A percentile compares a stretch with the other conserved stretches of the same genome.
phyloP scores from a whole-genome alignment of 2,888 invertebrate genomes.

The Drosophila setosimentum region DNA sequence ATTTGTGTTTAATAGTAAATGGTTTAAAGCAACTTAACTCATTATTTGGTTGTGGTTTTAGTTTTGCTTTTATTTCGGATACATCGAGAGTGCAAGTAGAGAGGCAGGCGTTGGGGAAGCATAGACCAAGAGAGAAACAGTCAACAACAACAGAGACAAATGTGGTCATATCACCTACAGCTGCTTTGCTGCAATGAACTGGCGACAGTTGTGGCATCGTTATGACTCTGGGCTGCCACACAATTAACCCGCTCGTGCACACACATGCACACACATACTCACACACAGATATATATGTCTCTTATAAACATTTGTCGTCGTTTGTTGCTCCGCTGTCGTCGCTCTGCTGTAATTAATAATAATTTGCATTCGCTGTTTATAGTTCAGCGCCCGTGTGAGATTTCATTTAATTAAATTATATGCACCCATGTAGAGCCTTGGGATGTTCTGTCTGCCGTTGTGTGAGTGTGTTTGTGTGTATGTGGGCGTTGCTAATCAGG shows the following conservation, averaged over 20 bases:
- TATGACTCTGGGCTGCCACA: constrained; percentile 36
- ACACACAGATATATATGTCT: constrained; percentile 40
- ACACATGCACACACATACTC: constrained; percentile 9
- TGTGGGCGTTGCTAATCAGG: constrained; percentile 53
- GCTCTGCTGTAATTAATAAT: constrained; percentile 73
- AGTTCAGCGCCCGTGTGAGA: constrained; percentile 80
- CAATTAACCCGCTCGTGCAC: constrained; percentile 14
- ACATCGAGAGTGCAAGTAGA: background rate
- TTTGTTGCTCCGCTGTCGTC: constrained; percentile 64
- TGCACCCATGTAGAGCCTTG: constrained; percentile 51
- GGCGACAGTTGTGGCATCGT: constrained; percentile 60
- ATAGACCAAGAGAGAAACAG: constrained; percentile 15
- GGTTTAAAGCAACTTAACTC: constrained; percentile 6
- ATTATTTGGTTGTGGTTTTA: constrained; percentile 17
- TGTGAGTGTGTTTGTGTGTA: constrained; percentile 1
- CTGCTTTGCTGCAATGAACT: constrained; percentile 53
- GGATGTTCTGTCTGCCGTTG: constrained; percentile 5
- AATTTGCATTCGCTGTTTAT: constrained; percentile 80
- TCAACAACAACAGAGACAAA: constrained; percentile 10
- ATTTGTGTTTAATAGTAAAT: constrained; percentile 24
- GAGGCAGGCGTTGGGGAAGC: background rate
- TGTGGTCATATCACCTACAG: constrained; percentile 47
- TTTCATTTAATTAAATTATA: constrained; percentile 77
- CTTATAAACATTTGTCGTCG: constrained; percentile 65
- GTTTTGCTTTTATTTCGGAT: constrained; percentile 6